These are phyloP conservation scores for Alviniconcha marisindica DNA, from an alignment of 1,140 invertebrate species.

Conservation along the genomic window DNA sequence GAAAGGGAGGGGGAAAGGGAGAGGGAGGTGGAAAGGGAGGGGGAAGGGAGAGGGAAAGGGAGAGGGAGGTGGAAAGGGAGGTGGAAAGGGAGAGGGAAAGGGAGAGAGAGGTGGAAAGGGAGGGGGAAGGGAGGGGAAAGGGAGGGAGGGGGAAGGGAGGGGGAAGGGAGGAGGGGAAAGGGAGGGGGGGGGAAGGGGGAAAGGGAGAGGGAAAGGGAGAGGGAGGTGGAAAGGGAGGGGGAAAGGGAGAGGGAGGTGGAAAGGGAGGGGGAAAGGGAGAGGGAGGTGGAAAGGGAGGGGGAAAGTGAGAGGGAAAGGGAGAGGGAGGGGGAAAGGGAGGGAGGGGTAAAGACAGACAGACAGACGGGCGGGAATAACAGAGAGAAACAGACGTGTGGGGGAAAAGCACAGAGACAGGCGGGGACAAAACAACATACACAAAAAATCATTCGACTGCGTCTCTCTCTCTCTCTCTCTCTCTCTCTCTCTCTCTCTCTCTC, in stretches of 20 bases:
- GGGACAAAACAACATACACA: too few species aligned
- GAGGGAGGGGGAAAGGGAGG: background rate
- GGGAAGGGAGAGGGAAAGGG: background rate
- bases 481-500: background rate
- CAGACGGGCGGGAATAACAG: background rate
- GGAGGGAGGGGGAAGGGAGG: background rate
- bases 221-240: too few species aligned
- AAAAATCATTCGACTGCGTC: background rate
- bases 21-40: background rate
- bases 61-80: background rate
- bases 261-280: too few species aligned
- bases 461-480: background rate
- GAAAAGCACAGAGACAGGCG: too few species aligned
- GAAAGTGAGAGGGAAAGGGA: too few species aligned
- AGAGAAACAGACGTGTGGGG: too few species aligned
- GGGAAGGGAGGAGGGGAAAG: background rate
- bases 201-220: too few species aligned
- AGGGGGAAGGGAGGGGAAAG: background rate
- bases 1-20: background rate
- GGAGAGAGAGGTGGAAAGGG: conserved; percentile 10
- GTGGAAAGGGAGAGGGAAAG: background rate
- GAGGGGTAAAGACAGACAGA: background rate
- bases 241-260: too few species aligned
- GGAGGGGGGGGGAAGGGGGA: too few species aligned
- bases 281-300: too few species aligned